A percentile compares a stretch with the other conserved stretches of the same genome.
Evolutionary conservation across 2,888 invertebrate genomes (phyloP).

Genomic region (Caenorhabditis sinica): DNA sequence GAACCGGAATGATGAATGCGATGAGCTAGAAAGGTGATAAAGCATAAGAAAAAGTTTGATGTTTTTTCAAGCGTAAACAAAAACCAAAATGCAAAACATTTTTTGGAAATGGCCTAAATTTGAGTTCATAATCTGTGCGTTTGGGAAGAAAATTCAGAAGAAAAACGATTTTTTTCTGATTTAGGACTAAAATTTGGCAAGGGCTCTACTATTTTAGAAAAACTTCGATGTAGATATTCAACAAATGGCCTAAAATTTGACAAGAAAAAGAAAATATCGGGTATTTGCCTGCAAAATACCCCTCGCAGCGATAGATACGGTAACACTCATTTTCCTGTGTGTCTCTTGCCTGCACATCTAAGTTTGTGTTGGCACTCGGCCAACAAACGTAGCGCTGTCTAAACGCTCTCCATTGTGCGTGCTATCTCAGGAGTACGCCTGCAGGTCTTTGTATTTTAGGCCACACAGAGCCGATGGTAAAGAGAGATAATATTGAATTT

Average conservation of each 20-base stretch:
- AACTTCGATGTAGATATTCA: neutral
- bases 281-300: conserved; percentile 23
- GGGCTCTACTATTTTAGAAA: neutral
- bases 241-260: conserved; percentile 33
- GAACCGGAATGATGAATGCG: neutral
- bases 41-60: neutral
- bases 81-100: neutral
- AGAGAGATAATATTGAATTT: neutral
- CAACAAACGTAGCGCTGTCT: conserved; percentile 25
- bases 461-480: neutral
- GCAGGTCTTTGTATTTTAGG: conserved; percentile 15
- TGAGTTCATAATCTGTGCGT: too few relatives aligned
- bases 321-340: conserved; percentile 55
- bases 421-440: neutral
- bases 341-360: conserved; percentile 61
- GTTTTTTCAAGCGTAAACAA: neutral
- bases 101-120: too few relatives aligned
- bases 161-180: neutral
- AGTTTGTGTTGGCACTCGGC: conserved; percentile 48
- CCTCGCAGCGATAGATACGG: conserved; percentile 31
- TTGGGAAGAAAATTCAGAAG: neutral
- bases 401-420: neutral
- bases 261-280: conserved; percentile 44
- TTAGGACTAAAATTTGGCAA: neutral
- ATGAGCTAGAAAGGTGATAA: too few relatives aligned